Conservation (phyloP, 2,888 invertebrate species). For the Dascillus cervinus region DNA sequence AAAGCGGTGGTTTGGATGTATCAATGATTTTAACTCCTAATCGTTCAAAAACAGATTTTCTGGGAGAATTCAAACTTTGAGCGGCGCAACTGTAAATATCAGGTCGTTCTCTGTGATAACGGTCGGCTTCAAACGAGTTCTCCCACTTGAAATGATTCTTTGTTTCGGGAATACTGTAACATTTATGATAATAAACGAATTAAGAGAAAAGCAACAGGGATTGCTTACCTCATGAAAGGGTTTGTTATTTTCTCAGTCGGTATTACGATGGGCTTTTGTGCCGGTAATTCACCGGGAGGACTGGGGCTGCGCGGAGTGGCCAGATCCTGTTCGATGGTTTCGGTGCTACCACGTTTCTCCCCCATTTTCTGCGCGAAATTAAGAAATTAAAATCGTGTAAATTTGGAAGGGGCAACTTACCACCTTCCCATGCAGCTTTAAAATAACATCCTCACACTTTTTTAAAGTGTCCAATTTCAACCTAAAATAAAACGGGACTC, state of each 20-base stretch:
- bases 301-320: conserved; percentile 45
- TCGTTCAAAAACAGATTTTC: conserved; percentile 14
- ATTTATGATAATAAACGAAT: no score
- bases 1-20: conserved; percentile 36
- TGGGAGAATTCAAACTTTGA: conserved; percentile 22
- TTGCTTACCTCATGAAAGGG: no score
- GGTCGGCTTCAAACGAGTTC: conserved; percentile 2
- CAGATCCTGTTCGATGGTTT: conserved; percentile 5
- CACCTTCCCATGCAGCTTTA: conserved; percentile 60
- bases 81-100: conserved; percentile 31
- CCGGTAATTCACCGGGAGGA: conserved; percentile 34
- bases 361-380: no score
- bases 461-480: conserved; percentile 60
- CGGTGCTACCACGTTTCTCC: no score
- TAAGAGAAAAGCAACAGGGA: no score
- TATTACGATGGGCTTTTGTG: conserved; percentile 38
- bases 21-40: conserved; percentile 19
- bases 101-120: conserved; percentile 23
- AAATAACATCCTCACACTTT: conserved; percentile 61
- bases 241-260: conserved; percentile 33
- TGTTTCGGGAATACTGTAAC: no score
- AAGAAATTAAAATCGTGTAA: not conserved
- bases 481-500: no score
- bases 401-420: no score
- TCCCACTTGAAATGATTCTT: conserved; percentile 1